Evolutionary conservation across 2,797 vertebrate species (phyloP).

Genomic region (Gallinago nigripennis): DNA sequence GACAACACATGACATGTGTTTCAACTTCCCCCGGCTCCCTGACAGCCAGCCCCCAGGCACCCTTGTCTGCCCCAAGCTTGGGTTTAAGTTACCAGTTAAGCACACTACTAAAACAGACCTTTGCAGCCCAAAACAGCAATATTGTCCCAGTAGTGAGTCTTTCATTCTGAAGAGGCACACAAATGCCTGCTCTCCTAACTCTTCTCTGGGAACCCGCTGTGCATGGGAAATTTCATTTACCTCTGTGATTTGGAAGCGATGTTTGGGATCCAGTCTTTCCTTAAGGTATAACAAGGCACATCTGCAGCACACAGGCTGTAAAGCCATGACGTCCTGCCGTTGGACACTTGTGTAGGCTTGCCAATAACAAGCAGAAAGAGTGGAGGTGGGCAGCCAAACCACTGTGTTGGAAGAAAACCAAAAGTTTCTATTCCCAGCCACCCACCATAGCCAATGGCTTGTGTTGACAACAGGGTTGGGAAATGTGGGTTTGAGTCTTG

Average conservation of each 20-base stretch:
- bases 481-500: background rate
- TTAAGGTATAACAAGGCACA: background rate
- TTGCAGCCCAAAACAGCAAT: background rate
- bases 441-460: background rate
- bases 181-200: background rate
- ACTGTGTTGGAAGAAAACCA: background rate
- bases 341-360: background rate
- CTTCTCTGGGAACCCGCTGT: background rate
- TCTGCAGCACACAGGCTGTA: background rate
- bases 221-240: background rate
- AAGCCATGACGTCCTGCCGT: fast-evolving
- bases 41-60: background rate
- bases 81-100: background rate
- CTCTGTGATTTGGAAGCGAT: background rate
- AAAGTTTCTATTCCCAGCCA: background rate
- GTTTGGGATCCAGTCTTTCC: background rate
- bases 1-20: background rate
- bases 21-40: background rate
- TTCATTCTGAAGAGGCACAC: background rate
- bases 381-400: background rate
- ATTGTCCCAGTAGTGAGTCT: background rate
- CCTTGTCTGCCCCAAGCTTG: background rate
- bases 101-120: background rate
- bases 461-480: background rate
- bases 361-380: background rate